Percentiles rank a stretch among this genome's conserved stretches.
phyloP scores from a whole-genome alignment of 2,113 vertebrate genomes.

The Crotalus viridis region DNA sequence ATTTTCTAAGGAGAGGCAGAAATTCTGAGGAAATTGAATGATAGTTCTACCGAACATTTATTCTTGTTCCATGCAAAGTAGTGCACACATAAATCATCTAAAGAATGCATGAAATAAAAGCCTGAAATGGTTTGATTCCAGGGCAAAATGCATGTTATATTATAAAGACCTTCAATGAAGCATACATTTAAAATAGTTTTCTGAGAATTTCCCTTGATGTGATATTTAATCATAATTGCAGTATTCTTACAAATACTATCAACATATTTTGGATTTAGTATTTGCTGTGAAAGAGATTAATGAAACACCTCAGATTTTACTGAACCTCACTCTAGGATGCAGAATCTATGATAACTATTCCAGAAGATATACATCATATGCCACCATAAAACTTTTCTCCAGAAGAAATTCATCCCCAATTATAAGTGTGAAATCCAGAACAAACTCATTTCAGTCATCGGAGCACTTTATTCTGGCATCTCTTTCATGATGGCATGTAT shows the following conservation, averaged over 20 bases:
- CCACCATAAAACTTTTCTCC: neutral
- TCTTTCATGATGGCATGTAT: neutral
- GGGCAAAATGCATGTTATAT: no score
- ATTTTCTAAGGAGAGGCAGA: no score
- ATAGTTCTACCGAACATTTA: no score
- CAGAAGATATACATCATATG: neutral
- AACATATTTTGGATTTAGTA: neutral
- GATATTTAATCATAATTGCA: no score
- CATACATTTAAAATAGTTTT: no score
- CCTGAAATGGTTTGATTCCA: no score
- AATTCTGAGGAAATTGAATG: no score
- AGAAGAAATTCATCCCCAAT: neutral
- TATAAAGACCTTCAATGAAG: no score
- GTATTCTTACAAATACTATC: neutral
- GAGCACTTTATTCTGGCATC: neutral
- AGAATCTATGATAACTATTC: neutral
- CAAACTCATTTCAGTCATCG: neutral
- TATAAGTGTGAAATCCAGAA: neutral
- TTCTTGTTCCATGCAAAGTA: no score
- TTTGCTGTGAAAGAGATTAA: neutral
- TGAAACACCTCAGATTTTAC: neutral
- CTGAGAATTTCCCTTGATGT: no score
- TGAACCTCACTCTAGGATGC: neutral
- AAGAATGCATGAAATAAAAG: no score
- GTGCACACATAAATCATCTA: no score